Evolutionary conservation across 64 coral and sea anemone genomes (phyloP).

Genomic region (Stichodactyla mertensii): DNA sequence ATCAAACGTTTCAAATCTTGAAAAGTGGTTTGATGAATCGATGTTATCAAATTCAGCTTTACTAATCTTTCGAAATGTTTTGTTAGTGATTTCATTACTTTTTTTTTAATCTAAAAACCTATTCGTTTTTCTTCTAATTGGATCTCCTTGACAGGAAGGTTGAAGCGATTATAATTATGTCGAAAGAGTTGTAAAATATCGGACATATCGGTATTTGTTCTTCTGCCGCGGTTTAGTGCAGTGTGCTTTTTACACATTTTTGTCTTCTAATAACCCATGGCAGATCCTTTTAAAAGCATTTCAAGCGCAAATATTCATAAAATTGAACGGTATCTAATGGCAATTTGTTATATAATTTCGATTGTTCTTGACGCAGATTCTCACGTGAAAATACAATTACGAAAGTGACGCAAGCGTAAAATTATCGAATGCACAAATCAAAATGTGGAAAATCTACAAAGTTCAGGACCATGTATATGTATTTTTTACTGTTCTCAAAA

Average conservation of each 20-base stretch:
- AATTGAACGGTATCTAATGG: background rate
- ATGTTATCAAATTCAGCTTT: background rate
- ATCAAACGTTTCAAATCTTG: background rate
- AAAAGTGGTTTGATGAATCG: no score
- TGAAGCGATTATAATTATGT: background rate
- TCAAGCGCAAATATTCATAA: background rate
- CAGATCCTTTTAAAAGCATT: background rate
- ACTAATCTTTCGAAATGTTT: background rate
- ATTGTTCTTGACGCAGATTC: background rate
- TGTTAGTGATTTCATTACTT: background rate
- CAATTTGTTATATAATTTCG: background rate
- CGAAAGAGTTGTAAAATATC: background rate
- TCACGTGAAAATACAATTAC: background rate
- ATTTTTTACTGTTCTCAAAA: no score
- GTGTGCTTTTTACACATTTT: background rate
- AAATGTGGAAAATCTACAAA: background rate
- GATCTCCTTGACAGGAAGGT: background rate
- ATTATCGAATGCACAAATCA: background rate
- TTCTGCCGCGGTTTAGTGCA: background rate
- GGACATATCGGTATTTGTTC: background rate
- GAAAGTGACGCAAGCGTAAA: background rate
- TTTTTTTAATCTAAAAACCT: background rate
- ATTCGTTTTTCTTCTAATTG: background rate
- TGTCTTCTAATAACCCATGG: background rate
- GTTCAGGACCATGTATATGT: no score